Evolutionary conservation across 2,113 vertebrate species (phyloP), one percentile per base, ranked within the genome.

Genomic region (Scomber colias): DNA sequence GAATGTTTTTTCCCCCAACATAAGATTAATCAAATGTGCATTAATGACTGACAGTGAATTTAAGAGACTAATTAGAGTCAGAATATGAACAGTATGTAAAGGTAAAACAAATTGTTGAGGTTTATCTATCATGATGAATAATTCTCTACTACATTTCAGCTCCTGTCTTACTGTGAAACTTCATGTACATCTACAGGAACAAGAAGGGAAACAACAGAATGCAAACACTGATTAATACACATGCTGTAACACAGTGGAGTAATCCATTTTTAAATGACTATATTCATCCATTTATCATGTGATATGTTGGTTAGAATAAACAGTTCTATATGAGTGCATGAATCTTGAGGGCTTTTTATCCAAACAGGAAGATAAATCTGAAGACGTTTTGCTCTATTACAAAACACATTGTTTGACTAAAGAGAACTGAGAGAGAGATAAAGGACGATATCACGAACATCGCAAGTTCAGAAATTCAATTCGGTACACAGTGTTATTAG

Each of bases 381-480:
- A 0, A 35, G 31, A 64, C 59, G 30, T 30, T 64, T 5, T 56
- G 27, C n/a, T 62, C 16, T 0, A 44, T 21, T 30, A 49, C 54
- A 40, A 75, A 66, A 57, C 8, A 21, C 16, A 27, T 27, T 31
- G 3, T 75, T 17, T 56, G 53, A 79, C n/a, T 45, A 35, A 51
- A 69, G n/a, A 51, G 27, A 73, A 49, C 35, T 2, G 63, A 51
- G 40, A 24, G 12, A 68, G 40, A 24, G 12, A 68, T 63, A 5
- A 75, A 49, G 67, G 67, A 67, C 19, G 17, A 51, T 54, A 59
- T n/a, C 7, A 24, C 3, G 6, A 75, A 68, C 40, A 62, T 72
- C 53, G 40, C 70, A 56, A 59, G 55, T 51, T 44, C 15, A 19
- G 31, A 72, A 51, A 78, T 83, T 54, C 21, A 73, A 50, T 77